Conservation (phyloP, 2,888 invertebrate species). For the Metacarcinus magister region DNA sequence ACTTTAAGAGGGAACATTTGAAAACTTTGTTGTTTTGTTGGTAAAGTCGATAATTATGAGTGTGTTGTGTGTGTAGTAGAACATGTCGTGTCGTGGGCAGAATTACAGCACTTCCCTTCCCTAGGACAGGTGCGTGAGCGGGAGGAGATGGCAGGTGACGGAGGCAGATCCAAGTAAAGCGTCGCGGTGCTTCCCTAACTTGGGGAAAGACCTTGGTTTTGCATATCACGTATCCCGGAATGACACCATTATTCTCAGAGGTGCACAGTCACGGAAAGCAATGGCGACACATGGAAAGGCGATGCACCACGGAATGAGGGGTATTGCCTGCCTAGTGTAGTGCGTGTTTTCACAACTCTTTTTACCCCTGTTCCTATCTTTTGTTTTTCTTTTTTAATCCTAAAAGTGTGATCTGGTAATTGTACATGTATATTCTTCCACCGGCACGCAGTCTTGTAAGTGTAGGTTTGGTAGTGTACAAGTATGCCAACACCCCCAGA, state of each 20-base stretch:
- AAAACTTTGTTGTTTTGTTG: constrained; percentile 19
- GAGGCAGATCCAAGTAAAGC: constrained; percentile 1
- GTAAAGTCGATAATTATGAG: constrained; percentile 42
- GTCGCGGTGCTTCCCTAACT: constrained; percentile 15
- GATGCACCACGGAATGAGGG: neutral
- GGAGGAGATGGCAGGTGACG: neutral
- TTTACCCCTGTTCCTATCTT: neutral
- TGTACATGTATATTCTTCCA: neutral
- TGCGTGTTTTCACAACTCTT: neutral
- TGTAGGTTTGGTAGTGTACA: neutral
- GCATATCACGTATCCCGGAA: neutral
- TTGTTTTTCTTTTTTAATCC: neutral
- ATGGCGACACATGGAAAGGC: neutral
- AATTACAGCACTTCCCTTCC: neutral
- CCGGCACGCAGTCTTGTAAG: neutral
- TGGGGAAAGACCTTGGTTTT: neutral
- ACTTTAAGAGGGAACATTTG: constrained; percentile 39
- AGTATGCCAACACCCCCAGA: neutral
- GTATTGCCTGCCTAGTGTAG: neutral
- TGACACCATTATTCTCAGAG: constrained; percentile 27
- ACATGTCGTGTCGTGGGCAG: constrained; percentile 29
- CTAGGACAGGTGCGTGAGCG: neutral
- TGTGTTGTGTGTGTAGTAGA: constrained; percentile 40
- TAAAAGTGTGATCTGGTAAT: constrained; percentile 11
- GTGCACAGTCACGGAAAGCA: neutral